A percentile compares a stretch with the other conserved stretches of the same genome.
These are phyloP conservation scores for Octomys mimax DNA, from an alignment of 2,797 vertebrate genomes.

Conservation along the genomic window DNA sequence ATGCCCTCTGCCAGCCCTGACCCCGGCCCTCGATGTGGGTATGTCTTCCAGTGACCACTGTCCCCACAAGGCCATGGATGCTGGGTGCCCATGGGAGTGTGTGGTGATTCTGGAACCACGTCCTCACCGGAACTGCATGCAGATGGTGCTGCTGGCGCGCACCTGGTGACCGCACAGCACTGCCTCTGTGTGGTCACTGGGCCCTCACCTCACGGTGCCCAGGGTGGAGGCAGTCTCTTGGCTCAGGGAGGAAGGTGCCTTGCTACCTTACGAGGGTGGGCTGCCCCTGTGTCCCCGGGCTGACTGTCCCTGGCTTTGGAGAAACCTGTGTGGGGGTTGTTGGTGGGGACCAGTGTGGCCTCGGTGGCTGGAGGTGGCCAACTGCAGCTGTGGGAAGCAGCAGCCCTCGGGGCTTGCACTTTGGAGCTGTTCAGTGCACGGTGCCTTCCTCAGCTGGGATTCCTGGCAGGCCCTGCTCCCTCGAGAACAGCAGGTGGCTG, in stretches of 20 bases:
- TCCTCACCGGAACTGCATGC: neutral
- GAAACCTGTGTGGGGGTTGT: too few relatives aligned
- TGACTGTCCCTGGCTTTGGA: neutral
- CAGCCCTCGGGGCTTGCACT: too few relatives aligned
- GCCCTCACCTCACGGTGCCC: neutral
- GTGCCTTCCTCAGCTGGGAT: neutral
- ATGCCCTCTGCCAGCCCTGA: neutral
- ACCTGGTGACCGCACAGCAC: neutral
- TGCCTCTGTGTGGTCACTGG: fast-evolving
- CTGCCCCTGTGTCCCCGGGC: neutral
- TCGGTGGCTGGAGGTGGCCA: neutral
- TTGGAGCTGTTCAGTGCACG: neutral
- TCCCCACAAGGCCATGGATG: neutral
- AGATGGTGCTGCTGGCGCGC: neutral
- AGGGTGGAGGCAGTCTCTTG: neutral
- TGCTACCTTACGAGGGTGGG: neutral
- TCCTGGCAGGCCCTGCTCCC: neutral
- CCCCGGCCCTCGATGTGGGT: fast-evolving
- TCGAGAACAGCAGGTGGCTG: neutral
- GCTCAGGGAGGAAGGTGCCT: neutral
- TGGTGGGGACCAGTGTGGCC: neutral
- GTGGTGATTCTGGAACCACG: neutral
- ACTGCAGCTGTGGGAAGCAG: neutral
- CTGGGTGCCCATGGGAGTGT: neutral
- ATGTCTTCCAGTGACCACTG: neutral